These are phyloP conservation scores for Cataglyphis livida DNA, from an alignment of 2,888 invertebrate species.

Conservation along the genomic window DNA sequence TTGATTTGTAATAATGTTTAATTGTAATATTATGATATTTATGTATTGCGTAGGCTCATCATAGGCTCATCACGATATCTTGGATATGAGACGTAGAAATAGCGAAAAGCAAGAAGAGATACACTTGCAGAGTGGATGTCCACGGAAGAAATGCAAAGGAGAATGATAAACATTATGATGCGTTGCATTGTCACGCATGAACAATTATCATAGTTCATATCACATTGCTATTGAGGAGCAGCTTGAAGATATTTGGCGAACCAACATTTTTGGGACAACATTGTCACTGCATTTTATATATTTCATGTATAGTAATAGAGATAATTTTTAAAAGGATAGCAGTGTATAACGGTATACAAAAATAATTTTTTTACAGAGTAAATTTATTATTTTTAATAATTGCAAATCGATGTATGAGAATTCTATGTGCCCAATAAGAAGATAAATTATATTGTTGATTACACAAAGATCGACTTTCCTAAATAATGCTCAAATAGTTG, in stretches of 20 bases:
- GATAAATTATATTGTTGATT: slow-evolving; percentile 40
- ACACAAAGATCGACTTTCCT: slow-evolving; percentile 41
- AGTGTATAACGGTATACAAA: slow-evolving; percentile 49
- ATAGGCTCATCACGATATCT: slow-evolving; percentile 47
- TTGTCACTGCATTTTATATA: slow-evolving; percentile 52
- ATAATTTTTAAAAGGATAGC: slow-evolving; percentile 59
- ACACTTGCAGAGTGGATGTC: slow-evolving; percentile 52
- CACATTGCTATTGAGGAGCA: slow-evolving; percentile 56
- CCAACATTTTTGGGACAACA: slow-evolving; percentile 19
- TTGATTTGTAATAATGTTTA: not conserved
- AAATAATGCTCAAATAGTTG: slow-evolving; percentile 68
- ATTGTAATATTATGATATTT: slow-evolving; percentile 21
- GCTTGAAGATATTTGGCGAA: slow-evolving; percentile 40
- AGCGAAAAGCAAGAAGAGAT: slow-evolving; percentile 46
- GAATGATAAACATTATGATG: slow-evolving; percentile 67
- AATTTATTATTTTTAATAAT: slow-evolving; percentile 64
- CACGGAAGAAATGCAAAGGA: slow-evolving; percentile 67
- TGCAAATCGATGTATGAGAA: slow-evolving; percentile 47
- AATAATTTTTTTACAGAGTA: slow-evolving; percentile 61
- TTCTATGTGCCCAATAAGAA: slow-evolving; percentile 43
- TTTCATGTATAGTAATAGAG: slow-evolving; percentile 40
- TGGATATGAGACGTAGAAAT: slow-evolving; percentile 70
- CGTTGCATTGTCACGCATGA: slow-evolving; percentile 39
- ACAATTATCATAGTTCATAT: slow-evolving; percentile 71
- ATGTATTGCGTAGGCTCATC: slow-evolving; percentile 58